Conservation (phyloP, 2,888 invertebrate species). For the Tipula helvola region DNA sequence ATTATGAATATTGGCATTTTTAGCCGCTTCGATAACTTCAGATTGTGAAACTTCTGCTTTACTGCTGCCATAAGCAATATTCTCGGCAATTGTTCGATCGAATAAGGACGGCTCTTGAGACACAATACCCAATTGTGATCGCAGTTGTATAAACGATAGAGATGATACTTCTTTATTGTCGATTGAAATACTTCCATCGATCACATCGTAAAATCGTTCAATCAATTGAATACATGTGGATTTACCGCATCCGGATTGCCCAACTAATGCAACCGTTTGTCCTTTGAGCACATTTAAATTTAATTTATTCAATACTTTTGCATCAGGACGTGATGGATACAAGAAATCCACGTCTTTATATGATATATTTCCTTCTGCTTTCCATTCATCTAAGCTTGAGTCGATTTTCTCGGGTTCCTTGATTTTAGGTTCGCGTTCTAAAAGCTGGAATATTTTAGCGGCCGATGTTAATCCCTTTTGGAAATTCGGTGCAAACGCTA, state of each 20-base stretch:
- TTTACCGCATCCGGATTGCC: constrained; percentile 77
- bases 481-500: constrained; percentile 63
- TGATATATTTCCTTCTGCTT: constrained; percentile 52
- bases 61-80: too few relatives aligned
- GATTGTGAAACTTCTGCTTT: too few relatives aligned
- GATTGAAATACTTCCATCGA: constrained; percentile 44
- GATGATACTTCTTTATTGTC: constrained; percentile 42
- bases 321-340: constrained; percentile 64
- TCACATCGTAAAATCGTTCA: constrained; percentile 72
- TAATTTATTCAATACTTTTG: constrained; percentile 38
- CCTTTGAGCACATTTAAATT: too few relatives aligned
- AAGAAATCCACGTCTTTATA: constrained; percentile 56
- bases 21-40: too few relatives aligned
- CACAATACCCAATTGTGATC: too few relatives aligned
- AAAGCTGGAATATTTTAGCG: constrained; percentile 48
- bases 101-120: too few relatives aligned
- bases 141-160: constrained; percentile 31
- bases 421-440: constrained; percentile 49
- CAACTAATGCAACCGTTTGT: constrained; percentile 65
- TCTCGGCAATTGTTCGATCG: too few relatives aligned
- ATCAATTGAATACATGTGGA: constrained; percentile 75
- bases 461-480: constrained; percentile 66
- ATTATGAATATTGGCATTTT: too few relatives aligned
- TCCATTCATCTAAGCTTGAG: constrained; percentile 25
- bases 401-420: constrained; percentile 32